Conservation (phyloP, 2,797 vertebrate species). For the Syngnathus rostellatus region DNA sequence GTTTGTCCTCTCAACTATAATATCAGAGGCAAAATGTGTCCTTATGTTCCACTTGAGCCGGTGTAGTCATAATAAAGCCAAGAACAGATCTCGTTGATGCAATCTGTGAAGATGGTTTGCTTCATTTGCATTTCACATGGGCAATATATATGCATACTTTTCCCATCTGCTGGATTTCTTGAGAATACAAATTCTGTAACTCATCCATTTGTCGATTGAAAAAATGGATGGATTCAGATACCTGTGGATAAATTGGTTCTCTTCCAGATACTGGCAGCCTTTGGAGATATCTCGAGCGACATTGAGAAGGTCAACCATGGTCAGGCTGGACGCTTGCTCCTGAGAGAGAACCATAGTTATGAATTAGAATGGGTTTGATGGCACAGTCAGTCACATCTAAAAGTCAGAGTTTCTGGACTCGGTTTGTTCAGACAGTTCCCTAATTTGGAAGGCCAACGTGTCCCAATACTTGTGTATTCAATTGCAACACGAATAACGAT, state of each 20-base stretch:
- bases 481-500: not conserved
- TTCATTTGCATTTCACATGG: constrained; percentile 1
- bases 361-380: not conserved
- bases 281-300: constrained; percentile 93
- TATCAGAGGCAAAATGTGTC: not conserved
- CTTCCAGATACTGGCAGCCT: constrained; percentile 95
- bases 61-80: not conserved
- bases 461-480: not conserved
- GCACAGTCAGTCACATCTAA: no score
- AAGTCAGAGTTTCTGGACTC: no score
- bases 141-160: not conserved
- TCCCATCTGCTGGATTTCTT: not conserved
- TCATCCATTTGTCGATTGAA: not conserved
- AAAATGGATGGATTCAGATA: constrained; percentile 35
- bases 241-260: constrained; percentile 99
- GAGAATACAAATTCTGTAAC: not conserved
- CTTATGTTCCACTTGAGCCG: not conserved
- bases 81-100: not conserved
- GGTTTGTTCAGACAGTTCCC: not conserved
- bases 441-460: not conserved
- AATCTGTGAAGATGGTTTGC: not conserved
- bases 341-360: constrained; percentile 32
- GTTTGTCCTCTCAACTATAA: not conserved
- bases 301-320: constrained; percentile 92
- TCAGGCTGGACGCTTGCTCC: constrained; percentile 89